Conservation (phyloP, 2,888 invertebrate species). For the Lacanobia wlatinum region DNA sequence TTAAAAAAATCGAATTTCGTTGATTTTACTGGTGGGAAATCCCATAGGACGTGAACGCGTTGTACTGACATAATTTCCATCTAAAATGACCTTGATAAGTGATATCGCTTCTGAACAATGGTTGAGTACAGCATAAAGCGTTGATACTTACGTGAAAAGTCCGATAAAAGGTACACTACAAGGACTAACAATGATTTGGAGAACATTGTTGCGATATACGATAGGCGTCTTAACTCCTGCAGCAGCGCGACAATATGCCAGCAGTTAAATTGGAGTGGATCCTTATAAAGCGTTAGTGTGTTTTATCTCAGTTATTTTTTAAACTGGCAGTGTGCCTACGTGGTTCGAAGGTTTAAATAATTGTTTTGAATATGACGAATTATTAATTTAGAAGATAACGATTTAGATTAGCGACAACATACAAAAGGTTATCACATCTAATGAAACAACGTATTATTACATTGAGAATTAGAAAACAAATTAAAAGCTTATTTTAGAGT, state of each 20-base stretch:
- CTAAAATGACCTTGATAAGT: background rate
- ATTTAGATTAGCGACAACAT: background rate
- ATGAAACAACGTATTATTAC: no score
- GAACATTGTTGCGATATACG: conserved; percentile 26
- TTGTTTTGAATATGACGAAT: background rate
- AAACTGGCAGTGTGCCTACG: background rate
- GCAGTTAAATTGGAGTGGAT: background rate
- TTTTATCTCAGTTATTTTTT: background rate
- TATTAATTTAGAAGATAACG: background rate
- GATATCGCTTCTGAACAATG: background rate
- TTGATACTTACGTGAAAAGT: conserved; percentile 43
- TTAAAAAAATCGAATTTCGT: background rate
- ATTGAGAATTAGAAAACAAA: no score
- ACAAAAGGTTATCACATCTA: no score
- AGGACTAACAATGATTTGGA: conserved; percentile 32
- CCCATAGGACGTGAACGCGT: background rate
- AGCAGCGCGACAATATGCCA: background rate
- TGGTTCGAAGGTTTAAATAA: background rate
- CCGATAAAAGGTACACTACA: conserved; percentile 19
- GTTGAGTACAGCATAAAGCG: background rate
- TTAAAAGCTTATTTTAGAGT: no score
- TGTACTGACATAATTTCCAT: background rate
- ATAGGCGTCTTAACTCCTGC: background rate
- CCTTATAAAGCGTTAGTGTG: no score
- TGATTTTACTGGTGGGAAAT: background rate